These are phyloP conservation scores for Artibeus jamaicensis DNA, from an alignment of 2,797 vertebrate genomes.

Conservation along the genomic window DNA sequence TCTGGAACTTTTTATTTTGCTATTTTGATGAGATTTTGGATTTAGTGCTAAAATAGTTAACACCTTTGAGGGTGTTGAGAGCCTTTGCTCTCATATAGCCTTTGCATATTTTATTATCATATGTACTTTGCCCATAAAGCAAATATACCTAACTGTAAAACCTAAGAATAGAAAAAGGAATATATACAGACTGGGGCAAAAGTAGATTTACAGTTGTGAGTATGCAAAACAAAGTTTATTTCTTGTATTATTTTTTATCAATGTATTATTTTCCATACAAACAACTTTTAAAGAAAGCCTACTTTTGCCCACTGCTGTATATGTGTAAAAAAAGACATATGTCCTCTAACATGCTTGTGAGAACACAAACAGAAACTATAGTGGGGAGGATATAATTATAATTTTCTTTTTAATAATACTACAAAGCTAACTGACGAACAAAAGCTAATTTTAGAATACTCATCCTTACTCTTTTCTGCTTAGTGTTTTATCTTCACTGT, in stretches of 20 bases:
- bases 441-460: not conserved
- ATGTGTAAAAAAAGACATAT: not conserved
- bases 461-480: not conserved
- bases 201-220: too few species aligned
- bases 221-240: too few species aligned
- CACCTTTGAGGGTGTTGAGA: not conserved
- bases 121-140: not conserved
- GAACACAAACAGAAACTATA: not conserved
- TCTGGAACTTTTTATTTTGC: not conserved
- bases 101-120: not conserved
- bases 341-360: not conserved
- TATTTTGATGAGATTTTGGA: not conserved
- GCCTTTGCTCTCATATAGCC: not conserved
- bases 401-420: not conserved
- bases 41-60: not conserved
- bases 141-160: not conserved
- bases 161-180: not conserved
- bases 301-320: too few species aligned
- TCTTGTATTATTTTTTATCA: too few species aligned
- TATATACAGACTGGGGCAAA: not conserved
- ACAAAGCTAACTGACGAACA: not conserved
- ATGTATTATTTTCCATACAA: too few species aligned
- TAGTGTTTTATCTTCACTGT: not conserved
- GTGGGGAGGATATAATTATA: not conserved
- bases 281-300: too few species aligned